These are phyloP conservation scores for Cydia fagiglandana DNA, from an alignment of 1,140 invertebrate genomes.

Conservation along the genomic window DNA sequence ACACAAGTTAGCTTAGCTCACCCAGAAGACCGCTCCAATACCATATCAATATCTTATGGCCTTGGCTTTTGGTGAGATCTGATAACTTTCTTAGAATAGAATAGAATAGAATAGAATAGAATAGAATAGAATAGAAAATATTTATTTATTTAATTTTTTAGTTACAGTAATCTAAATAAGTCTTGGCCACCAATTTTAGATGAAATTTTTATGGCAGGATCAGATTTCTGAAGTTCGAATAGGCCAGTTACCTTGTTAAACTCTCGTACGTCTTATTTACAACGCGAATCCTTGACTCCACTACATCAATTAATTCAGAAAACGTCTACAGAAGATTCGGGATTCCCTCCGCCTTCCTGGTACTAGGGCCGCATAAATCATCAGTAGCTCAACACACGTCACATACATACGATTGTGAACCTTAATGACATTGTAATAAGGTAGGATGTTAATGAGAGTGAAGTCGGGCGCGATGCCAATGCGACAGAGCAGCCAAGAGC, in stretches of 20 bases:
- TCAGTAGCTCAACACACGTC: background rate
- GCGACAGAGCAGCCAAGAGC: background rate
- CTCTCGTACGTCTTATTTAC: background rate
- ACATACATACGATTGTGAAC: background rate
- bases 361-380: constrained; percentile 15
- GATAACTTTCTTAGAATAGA: too few species aligned
- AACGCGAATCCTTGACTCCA: background rate
- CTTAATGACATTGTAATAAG: background rate
- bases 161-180: too few species aligned
- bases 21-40: too few species aligned
- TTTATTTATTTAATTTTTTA: too few species aligned
- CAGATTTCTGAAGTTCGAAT: too few species aligned
- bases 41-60: too few species aligned
- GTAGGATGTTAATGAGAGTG: background rate
- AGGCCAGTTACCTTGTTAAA: background rate
- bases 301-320: background rate
- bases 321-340: constrained; percentile 3
- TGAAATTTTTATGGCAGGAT: too few species aligned
- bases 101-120: too few species aligned
- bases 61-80: too few species aligned
- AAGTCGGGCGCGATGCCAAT: background rate
- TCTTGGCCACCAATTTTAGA: too few species aligned
- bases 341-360: constrained; percentile 12
- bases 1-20: too few species aligned
- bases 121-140: too few species aligned